Evolutionary conservation across 2,797 vertebrate genomes (phyloP).

Genomic region (Lacerta viridis): DNA sequence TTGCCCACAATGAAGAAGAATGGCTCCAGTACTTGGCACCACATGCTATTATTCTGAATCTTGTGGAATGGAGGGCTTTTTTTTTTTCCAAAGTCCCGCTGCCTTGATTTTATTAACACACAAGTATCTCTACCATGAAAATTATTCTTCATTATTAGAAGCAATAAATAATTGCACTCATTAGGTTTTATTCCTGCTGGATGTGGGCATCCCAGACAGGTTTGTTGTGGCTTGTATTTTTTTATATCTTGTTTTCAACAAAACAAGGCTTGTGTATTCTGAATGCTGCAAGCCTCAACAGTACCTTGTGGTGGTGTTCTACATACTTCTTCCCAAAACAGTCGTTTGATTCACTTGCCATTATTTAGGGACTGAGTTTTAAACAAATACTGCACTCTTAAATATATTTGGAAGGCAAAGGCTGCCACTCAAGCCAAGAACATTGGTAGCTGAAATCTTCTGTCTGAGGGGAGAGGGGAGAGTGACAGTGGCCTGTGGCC

Average conservation of each 20-base stretch:
- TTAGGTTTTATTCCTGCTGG: too few species aligned
- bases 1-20: background rate
- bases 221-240: background rate
- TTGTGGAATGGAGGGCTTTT: background rate
- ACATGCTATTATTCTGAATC: constrained; percentile 51
- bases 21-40: constrained; percentile 18
- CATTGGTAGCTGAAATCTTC: background rate
- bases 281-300: background rate
- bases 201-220: constrained; percentile 38
- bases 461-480: background rate
- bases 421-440: background rate
- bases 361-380: too few species aligned
- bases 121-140: background rate
- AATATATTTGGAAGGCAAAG: background rate
- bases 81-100: background rate
- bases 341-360: background rate
- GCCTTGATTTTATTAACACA: background rate
- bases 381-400: background rate
- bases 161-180: background rate
- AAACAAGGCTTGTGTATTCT: background rate
- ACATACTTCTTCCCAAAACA: background rate
- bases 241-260: background rate
- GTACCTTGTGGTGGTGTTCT: background rate
- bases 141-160: background rate
- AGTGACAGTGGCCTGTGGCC: background rate